phyloP scores from a whole-genome alignment of 2,888 invertebrate genomes.

The Agrypnus murinus region DNA sequence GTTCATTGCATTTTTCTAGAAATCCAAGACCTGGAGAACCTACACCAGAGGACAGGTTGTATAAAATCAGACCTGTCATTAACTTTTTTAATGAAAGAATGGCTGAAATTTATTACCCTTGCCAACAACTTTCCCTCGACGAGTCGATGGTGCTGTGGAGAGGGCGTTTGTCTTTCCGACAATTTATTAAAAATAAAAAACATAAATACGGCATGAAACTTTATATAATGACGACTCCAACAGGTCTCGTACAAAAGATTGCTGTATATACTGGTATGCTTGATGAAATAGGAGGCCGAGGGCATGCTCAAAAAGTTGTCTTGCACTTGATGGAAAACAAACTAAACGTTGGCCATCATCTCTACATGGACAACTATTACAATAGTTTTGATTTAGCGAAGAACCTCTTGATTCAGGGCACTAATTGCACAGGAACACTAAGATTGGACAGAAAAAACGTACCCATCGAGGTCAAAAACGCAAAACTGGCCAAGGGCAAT shows the following conservation, averaged over 20 bases:
- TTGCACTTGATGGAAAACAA: conserved; percentile 51
- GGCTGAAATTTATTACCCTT: conserved; percentile 48
- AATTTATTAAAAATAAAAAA: conserved; percentile 58
- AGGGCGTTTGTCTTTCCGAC: conserved; percentile 55
- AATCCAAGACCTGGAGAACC: neutral
- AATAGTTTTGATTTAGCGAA: neutral
- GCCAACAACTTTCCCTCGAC: conserved; percentile 53
- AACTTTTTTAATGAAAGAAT: conserved; percentile 37
- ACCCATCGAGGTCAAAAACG: conserved; percentile 46
- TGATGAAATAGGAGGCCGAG: conserved; percentile 53
- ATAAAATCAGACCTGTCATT: conserved; percentile 37
- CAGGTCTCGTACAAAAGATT: conserved; percentile 54
- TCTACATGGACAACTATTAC: neutral
- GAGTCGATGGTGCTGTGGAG: conserved; percentile 55
- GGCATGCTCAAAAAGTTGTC: conserved; percentile 56
- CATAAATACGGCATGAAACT: too few relatives aligned
- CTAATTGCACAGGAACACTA: conserved; percentile 54
- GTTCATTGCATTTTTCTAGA: conserved; percentile 11
- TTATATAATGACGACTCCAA: too few relatives aligned
- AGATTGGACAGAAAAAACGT: conserved; percentile 46
- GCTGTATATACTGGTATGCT: conserved; percentile 56
- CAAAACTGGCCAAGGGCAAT: conserved; percentile 47
- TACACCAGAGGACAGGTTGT: neutral
- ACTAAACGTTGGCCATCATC: conserved; percentile 48
- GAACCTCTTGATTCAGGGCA: conserved; percentile 49